Evolutionary conservation across 92 coral and sea anemone species (phyloP), one percentile per base, ranked within the genome.

Genomic region (Meandrina meandrites): DNA sequence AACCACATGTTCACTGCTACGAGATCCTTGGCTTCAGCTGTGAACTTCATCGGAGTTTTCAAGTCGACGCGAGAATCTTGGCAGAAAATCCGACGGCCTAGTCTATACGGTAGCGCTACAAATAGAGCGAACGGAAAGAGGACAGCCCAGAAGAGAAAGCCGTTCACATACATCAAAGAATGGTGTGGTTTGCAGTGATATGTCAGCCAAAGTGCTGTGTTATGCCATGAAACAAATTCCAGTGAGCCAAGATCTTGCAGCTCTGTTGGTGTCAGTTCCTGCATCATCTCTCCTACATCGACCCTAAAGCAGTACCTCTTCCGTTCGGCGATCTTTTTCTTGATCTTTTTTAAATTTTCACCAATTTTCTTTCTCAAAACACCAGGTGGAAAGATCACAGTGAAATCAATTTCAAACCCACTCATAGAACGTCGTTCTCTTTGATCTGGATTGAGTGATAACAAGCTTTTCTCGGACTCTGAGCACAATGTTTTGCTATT

Each of bases 221-320:
- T 89, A 57, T 84, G 84, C 91, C 91, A 89, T 8, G 88, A 83
- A 31, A 84, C 91, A 68, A 70, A 89, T 17, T 89, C 91, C 27
- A 76, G 35, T 2, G 88, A 89, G 10, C 36, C 40, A 1, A 11
- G 3, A 34, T 77, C 35, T 27, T 50, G 75, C 21, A 81, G 36
- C 28, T 89, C 80, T 8, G 80, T 48, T 8, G 82, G 88, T 1
- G 78, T 78, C 15, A 89, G 22, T 0, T 76, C 53, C 14, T 58
- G 69, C 31, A 89, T 58, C 54, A 68, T 67, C 0, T 84, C 24
- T 57, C 77, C 84, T 1, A 89, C 34, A 53, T 84, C 88, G 21
- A 89, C 79, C 76, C 64, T 81, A 31, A 66, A 35, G 45, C 85
- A 81, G 21, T 4, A 67, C 37, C 28, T 81, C 27, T 34, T 45